Evolutionary conservation across 2,797 vertebrate genomes (phyloP).

Genomic region (Hypotaenidia philippensis): DNA sequence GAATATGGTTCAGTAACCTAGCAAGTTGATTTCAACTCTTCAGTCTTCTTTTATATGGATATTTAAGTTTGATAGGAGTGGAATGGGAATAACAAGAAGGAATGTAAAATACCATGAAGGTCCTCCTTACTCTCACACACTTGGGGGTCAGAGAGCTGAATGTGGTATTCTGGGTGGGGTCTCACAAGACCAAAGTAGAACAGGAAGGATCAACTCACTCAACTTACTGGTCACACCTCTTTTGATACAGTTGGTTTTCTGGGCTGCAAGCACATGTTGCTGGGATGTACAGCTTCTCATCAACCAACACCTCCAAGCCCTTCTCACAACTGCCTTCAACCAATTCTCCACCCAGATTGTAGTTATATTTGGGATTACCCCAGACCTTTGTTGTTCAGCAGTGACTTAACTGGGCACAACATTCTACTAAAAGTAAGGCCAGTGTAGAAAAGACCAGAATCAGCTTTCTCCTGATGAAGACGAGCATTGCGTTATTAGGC

Average conservation of each 20-base stretch:
- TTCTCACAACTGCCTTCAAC: too few species aligned
- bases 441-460: neutral
- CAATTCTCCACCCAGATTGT: too few species aligned
- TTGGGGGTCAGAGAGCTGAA: too few species aligned
- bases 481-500: neutral
- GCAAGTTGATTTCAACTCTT: neutral
- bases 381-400: neutral
- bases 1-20: neutral
- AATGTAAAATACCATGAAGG: neutral
- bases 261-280: too few species aligned
- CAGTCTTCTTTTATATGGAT: neutral
- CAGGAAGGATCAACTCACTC: too few species aligned
- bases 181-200: too few species aligned
- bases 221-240: too few species aligned
- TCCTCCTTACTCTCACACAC: neutral
- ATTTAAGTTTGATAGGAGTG: neutral
- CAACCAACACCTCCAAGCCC: too few species aligned
- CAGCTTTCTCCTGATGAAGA: neutral
- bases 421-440: neutral
- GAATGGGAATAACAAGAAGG: neutral
- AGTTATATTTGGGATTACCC: too few species aligned
- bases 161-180: too few species aligned
- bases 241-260: too few species aligned
- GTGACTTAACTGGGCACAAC: neutral
- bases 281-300: too few species aligned